Evolutionary conservation across 1,140 invertebrate genomes (phyloP), one percentile per base, ranked within the genome.

Genomic region (Drosophila pseudoobscura): DNA sequence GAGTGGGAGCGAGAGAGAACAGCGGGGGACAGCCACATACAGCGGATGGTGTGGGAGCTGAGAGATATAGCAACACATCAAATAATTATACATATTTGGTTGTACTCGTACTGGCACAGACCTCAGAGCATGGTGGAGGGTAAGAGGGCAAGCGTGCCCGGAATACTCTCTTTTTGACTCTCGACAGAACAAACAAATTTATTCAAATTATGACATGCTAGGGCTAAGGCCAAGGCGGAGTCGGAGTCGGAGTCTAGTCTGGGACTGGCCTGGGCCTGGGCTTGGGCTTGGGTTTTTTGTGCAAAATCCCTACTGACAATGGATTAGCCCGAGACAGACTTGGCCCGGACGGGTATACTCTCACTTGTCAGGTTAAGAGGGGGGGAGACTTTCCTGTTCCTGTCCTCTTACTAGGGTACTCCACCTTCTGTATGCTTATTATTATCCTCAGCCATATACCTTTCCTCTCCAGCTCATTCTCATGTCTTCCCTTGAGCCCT

Each of bases 21-120:
- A 6, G 26, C 6, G 6, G 6, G 6, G 6, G 6, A 29, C 6
- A 29, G 6, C 6, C 29, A 29, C 29, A 31, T 8, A 31, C 8
- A 3, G 8, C 3, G 31, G 31, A 31, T 31, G 31, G 8, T 35
- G 1, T 1, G 20, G 24, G 39, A 9, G 24, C 4, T 26, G 24
- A 15, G 58, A 29, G 47, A 29, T 43, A n/a, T 29, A 13, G 64
- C 11, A 44, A 9, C 31, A 61, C 66, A 73, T 73, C 59, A 64
- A 74, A 57, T 74, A 74, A 74, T 64, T 57, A 74, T 45, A 47
- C 60, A 53, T 31, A 49, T 44, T 9, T 26, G 24, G 5, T 26
- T 26, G 24, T 26, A 26, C 24, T 26, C 3, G 7, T 29, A 29
- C 29, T 8, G 6, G 1, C 29, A 7, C 26, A 45, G 43, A 41